Base-by-base conservation (phyloP, 2,113 vertebrate species). In the Tragelaphus scriptus region DNA sequence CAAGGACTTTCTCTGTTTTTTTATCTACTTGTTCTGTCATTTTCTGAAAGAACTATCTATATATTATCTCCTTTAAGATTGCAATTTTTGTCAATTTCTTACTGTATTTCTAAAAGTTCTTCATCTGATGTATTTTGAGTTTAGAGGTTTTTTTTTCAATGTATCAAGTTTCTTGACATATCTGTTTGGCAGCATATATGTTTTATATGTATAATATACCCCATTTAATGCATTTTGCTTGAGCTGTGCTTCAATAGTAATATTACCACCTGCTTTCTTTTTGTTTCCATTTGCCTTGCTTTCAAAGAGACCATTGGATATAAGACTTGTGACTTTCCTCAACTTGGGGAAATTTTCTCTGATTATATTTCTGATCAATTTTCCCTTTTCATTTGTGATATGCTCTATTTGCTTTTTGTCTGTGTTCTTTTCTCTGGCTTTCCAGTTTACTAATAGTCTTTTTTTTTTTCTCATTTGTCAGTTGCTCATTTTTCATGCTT, bases 51-150 rank as follows among this genome's bases (percentile, higher is more conserved):
- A 79, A 30, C 4, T 44, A 30, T 51, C 5, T 58, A 26, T 51
- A 30, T 58, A 30, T 92, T 55, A 82, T 58, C 5, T 58, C 49
- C 63, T 36, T 10, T 91, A 55, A 92, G 44, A 91, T 17, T n/a
- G 53, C 26, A 88, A 10, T 91, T 93, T 82, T 90, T 95, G 68
- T 51, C 65, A 58, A 23, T 97, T 93, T 92, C 82, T 94, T 13
- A 30, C 11, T 53, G 21, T 95, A 79, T 85, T 94, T 97, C 81
- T 94, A 36, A 94, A 96, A 92, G n/a, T 94, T 95, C 47, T 91
- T 89, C 21, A 7, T 68, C 58, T 95, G 82, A 92, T 90, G 63
- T 94, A 85, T 89, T 91, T 96, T 26, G 6, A 80, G 51, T 44
- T 87, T 82, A 89, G 61, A 5, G 26, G 1, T 65, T 65, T 59